Evolutionary conservation across 1,140 invertebrate species (phyloP).

Genomic region (Drosophila eugracilis): DNA sequence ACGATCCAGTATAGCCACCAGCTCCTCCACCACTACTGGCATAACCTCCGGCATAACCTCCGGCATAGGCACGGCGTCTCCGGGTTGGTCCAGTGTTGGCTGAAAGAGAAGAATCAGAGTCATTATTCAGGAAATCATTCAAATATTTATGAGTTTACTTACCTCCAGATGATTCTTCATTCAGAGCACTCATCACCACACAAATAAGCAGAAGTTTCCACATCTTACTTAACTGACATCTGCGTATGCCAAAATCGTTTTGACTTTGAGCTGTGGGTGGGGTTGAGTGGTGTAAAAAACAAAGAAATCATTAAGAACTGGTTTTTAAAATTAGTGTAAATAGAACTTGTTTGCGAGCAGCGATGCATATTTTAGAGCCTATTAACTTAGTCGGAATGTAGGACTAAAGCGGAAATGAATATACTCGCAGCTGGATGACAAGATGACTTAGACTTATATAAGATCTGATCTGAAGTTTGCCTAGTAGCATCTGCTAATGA

Average conservation of each 20-base stretch:
- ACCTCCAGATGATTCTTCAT: constrained; percentile 55
- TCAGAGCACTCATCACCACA: constrained; percentile 69
- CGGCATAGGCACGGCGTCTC: constrained; percentile 31
- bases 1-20: constrained; percentile 60
- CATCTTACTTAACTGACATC: constrained; percentile 63
- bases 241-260: constrained; percentile 33
- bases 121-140: neutral
- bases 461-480: constrained; percentile 5
- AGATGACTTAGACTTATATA: constrained; percentile 24
- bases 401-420: constrained; percentile 11
- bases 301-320: constrained; percentile 23
- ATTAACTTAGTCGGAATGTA: constrained; percentile 1
- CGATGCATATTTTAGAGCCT: constrained; percentile 19
- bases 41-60: constrained; percentile 46
- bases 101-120: neutral
- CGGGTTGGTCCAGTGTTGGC: constrained; percentile 10
- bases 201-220: constrained; percentile 71
- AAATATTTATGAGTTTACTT: constrained; percentile 12
- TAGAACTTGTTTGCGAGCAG: constrained; percentile 21
- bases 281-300: constrained; percentile 14
- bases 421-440: neutral
- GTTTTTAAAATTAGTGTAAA: constrained; percentile 47
- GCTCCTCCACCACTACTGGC: constrained; percentile 51
- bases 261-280: constrained; percentile 13
- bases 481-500: constrained; percentile 14